Percentiles rank a stretch among this genome's conserved stretches.
Conservation (phyloP, 2,113 vertebrate species). For the Podilymbus podiceps region DNA sequence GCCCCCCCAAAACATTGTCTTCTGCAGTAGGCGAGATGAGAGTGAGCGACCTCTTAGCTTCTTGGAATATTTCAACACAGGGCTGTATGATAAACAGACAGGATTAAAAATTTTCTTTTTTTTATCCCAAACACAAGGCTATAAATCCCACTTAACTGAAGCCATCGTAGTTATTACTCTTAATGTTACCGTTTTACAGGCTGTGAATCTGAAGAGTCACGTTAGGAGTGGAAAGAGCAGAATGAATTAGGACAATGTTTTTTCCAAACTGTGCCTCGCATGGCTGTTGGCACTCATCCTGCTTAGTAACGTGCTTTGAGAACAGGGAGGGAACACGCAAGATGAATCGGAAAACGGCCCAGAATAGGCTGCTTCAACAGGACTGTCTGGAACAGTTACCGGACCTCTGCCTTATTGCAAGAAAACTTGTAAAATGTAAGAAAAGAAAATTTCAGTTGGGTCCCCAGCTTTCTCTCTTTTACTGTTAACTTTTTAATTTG, state of each 20-base stretch:
- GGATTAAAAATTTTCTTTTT: neutral
- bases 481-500: neutral
- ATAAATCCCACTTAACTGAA: neutral
- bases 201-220: neutral
- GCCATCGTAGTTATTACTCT: neutral
- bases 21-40: neutral
- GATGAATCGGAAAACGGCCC: neutral
- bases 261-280: neutral
- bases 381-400: neutral
- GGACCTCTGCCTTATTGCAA: neutral
- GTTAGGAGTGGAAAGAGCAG: neutral
- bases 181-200: neutral
- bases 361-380: neutral
- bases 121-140: neutral
- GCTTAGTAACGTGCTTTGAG: neutral
- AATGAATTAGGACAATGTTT: neutral
- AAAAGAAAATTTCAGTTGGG: neutral
- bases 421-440: neutral
- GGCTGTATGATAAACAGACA: neutral
- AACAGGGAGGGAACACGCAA: neutral
- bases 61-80: neutral
- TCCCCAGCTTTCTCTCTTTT: neutral
- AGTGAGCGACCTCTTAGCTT: neutral
- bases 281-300: neutral
- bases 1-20: neutral